Evolutionary conservation across 2,797 vertebrate species (phyloP).

Genomic region (Propithecus deckenii): DNA sequence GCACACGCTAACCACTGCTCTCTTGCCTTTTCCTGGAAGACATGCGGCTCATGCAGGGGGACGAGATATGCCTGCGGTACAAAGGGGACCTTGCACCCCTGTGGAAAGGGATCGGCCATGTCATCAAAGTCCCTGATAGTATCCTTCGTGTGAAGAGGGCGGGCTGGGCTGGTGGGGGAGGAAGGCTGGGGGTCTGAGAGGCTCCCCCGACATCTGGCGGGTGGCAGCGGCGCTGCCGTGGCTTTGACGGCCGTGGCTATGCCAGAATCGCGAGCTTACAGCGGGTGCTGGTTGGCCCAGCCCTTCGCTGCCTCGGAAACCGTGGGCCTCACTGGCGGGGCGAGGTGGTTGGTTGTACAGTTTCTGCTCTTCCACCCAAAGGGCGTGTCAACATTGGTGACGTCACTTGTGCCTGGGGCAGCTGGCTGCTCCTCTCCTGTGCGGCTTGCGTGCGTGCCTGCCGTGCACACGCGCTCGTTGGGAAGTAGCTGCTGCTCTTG

Average conservation of each 20-base stretch:
- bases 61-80: slow-evolving; percentile 98
- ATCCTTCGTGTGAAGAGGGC: slow-evolving; percentile 87
- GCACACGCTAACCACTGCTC: neutral
- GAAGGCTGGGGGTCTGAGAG: neutral
- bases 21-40: slow-evolving; percentile 85
- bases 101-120: slow-evolving; percentile 99
- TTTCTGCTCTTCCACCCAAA: neutral
- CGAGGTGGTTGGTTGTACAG: neutral
- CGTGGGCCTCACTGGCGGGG: too few species aligned
- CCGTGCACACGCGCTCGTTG: neutral
- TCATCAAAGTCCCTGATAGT: slow-evolving; percentile 99
- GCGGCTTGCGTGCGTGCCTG: neutral
- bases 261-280: neutral
- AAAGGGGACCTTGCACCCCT: slow-evolving; percentile 96
- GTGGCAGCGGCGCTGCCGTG: neutral
- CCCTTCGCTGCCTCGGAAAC: neutral
- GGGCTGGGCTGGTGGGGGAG: accelerated
- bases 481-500: neutral
- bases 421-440: neutral
- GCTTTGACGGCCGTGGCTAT: too few species aligned
- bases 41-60: slow-evolving; percentile 99
- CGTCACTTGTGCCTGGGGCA: neutral
- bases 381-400: neutral
- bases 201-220: neutral
- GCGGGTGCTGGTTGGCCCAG: neutral